Percentiles rank a stretch among this genome's conserved stretches.
Conservation (phyloP, 2,797 vertebrate species). For the Crocidura indochinensis region DNA sequence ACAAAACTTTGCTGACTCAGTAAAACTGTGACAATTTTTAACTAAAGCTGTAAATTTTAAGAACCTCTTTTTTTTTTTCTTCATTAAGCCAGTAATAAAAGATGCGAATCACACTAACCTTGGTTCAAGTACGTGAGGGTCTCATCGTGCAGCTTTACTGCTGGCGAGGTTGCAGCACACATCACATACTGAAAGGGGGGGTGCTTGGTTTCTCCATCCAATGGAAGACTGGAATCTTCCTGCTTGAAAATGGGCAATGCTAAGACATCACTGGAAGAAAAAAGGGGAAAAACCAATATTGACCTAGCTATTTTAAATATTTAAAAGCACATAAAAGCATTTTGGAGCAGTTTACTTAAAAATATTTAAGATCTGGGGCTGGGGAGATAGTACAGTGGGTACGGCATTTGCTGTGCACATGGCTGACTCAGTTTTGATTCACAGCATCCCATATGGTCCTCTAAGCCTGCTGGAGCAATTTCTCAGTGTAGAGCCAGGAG, state of each 20-base stretch:
- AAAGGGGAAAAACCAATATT: neutral
- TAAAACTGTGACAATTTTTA: constrained; percentile 43
- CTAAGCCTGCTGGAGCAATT: no score
- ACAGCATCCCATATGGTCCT: no score
- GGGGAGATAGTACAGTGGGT: no score
- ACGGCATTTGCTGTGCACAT: no score
- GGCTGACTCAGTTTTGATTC: no score
- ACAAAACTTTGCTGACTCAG: neutral
- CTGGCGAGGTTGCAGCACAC: constrained; percentile 97
- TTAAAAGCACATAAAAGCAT: constrained; percentile 6
- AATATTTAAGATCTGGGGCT: no score
- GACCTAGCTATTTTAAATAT: constrained; percentile 42
- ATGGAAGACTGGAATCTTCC: constrained; percentile 96
- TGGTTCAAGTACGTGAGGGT: constrained; percentile 99
- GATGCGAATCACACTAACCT: constrained; percentile 89
- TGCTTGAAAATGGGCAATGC: constrained; percentile 99
- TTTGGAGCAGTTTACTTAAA: constrained; percentile 32
- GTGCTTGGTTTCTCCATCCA: constrained; percentile 95
- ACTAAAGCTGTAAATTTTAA: constrained; percentile 35
- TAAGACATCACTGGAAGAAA: constrained; percentile 95
- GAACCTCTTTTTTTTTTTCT: constrained; percentile 19
- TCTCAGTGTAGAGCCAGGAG: no score
- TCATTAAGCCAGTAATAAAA: neutral
- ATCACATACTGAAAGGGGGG: constrained; percentile 98
- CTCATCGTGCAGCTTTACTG: constrained; percentile 97